A percentile compares a stretch with the other conserved stretches of the same genome.
Evolutionary conservation across 2,113 vertebrate genomes (phyloP).

Genomic region (Notothenia coriiceps): DNA sequence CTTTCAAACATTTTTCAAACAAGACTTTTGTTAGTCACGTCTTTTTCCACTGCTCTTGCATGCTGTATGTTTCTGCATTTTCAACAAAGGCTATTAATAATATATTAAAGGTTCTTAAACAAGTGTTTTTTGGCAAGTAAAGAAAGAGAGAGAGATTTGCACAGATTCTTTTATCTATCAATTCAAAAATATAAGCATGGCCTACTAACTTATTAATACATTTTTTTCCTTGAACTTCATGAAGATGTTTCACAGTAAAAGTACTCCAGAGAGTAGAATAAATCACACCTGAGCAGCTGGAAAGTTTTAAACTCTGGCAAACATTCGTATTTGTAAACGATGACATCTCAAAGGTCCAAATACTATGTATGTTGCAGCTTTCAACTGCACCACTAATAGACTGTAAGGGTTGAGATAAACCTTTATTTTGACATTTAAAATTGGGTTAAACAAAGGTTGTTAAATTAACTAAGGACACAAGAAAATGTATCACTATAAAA

Average conservation of each 20-base stretch:
- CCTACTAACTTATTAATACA: too few species aligned
- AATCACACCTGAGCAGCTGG: not conserved
- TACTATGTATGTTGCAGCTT: not conserved
- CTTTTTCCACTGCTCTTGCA: slow-evolving; percentile 1
- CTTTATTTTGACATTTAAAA: not conserved
- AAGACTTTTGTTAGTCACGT: not conserved
- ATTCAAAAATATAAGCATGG: too few species aligned
- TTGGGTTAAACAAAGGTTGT: too few species aligned
- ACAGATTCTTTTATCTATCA: too few species aligned
- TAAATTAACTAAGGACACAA: not conserved
- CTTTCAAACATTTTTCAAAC: not conserved
- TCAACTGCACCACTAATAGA: too few species aligned
- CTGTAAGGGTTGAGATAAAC: not conserved
- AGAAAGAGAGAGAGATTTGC: not conserved
- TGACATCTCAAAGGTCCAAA: not conserved
- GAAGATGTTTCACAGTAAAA: slow-evolving; percentile 17
- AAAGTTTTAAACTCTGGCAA: not conserved
- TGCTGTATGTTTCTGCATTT: not conserved
- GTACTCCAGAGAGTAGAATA: not conserved
- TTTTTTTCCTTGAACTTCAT: not conserved
- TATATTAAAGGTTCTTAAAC: not conserved
- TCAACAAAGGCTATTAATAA: not conserved
- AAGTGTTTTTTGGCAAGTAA: not conserved
- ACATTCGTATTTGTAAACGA: not conserved
- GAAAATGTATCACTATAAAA: not conserved